Base-by-base conservation (phyloP, 35 echinoderm and acorn worm genomes). In the Anneissia japonica region DNA sequence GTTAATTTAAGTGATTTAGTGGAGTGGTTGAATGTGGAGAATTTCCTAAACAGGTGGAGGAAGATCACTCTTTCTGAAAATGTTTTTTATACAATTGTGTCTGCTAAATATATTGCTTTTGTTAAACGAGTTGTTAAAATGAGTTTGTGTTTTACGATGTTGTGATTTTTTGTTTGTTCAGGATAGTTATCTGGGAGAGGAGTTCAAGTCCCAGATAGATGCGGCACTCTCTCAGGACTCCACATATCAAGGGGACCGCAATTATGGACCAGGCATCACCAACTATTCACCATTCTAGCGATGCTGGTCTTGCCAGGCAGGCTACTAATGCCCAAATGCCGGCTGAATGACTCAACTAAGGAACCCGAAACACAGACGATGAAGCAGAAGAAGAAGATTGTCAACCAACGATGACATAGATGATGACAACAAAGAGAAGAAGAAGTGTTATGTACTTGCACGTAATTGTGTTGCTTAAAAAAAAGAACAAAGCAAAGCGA, bases 111-210 rank as follows among this genome's bases (percentile, higher is more conserved):
- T n/a, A n/a, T n/a, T n/a, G n/a, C n/a, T n/a, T n/a, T n/a, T n/a
- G n/a, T n/a, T n/a, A n/a, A n/a, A n/a, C n/a, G n/a, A n/a, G n/a
- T n/a, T n/a, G n/a, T n/a, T n/a, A n/a, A n/a, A n/a, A n/a, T n/a
- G n/a, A n/a, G n/a, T n/a, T 64, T 64, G 26, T 2, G 11, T 19
- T 64, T 9, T 64, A 16, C 21, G 26, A 16, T 9, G 51, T 64
- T 6, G 11, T 64, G 9, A 0, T 46, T 86, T 85, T 72, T 28
- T 35, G n/a, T 83, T 31, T 38, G 11, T 73, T 86, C 88, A 97
- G 95, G 95, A 97, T 82, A 97, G 95, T 87, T 97, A 93, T 82
- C 77, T 97, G 84, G 95, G 95, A 75, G 95, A 97, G 39, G 95
- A 97, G 90, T 97, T 97, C 91, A 97, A 97, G 73, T 97, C 95